Base-by-base conservation (phyloP, 2,888 invertebrate species). In the Trichopria drosophilae region DNA sequence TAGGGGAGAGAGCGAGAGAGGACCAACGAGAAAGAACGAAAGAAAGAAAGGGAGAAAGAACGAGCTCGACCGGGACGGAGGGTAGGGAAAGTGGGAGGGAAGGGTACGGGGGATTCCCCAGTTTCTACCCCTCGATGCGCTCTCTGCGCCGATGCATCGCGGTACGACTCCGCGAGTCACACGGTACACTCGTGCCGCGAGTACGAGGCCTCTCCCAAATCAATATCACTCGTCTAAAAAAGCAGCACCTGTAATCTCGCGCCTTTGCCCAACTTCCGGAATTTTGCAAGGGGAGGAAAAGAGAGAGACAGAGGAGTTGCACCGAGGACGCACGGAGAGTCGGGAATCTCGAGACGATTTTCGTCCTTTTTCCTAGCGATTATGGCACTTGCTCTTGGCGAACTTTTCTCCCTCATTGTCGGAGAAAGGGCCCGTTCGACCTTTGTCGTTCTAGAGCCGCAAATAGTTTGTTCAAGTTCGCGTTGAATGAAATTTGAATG, bases 211-310 rank as follows among this genome's bases (percentile, higher is more conserved):
- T 72, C 73, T 69, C 71, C 75, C 75, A 69, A 75, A 73, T 75
- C 75, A 74, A 76, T 74, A 76, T 73, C 70, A 72, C 71, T 73
- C 73, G 71, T 70, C 69, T 72, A 71, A 74, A 76, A 72, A 72
- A 72, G 66, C 54, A 59, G 60, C 61, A 60, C 60, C 62, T 61
- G 62, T 62, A 62, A 62, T 62, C 61, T 55, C 59, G 55, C 53
- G 43, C 29, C n/a, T n/a, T n/a, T n/a, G n/a, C 51, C 51, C 36
- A 48, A 41, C 53, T 51, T 43, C 45, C 51, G 40, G 42, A 52
- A 57, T 55, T 54, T 47, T 37, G 44, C 39, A 40, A 42, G 51
- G 20, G 29, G 19, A 51, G n/a, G 29, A 32, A 37, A 45, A 28
- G 45, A 49, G 37, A 44, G 42, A 26, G 45, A 29, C 59, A 23